Evolutionary conservation across 2,888 invertebrate species (phyloP), one percentile per base, ranked within the genome.

Genomic region (Alloscopus bannaensis): DNA sequence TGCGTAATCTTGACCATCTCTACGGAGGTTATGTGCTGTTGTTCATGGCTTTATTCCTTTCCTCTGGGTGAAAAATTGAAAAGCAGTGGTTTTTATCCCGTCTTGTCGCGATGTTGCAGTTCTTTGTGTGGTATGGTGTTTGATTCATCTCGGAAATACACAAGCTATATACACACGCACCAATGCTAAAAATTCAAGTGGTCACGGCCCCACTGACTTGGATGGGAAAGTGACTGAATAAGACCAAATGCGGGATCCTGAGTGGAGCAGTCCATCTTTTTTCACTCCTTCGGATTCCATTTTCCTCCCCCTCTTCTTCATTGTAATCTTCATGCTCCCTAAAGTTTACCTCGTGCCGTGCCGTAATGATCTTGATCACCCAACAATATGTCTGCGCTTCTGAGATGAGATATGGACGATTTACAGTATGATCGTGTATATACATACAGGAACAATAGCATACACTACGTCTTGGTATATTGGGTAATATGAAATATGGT

Each of bases 1-100:
- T 29, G 18, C 59, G 31, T 31, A 59, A 29, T 59, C 31, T 31
- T 59, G 59, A 59, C 59, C 29, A 59, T 59, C 59, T 59, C 31
- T 18, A 18, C 11, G 20, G 31, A 29, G 52, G 55, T 31, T 59
- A 22, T n/a, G n/a, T n/a, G n/a, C n/a, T n/a, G n/a, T n/a, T n/a
- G n/a, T 24, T 52, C 52, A 3, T 6, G 20, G 52, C 6, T 8
- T 2, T 52, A 52, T 52, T 20, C n/a, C 52, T 52, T 52, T n/a
- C 52, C 24, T 8, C 52, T 16, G 45, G n/a, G 8, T 4, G 45
- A 16, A 16, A 4, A 11, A 18, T 18, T 4, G 45, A 16, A 16
- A 4, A 11, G 45, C 45, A 4, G n/a, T 45, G 45, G 45, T n/a
- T n/a, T n/a, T n/a, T n/a, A n/a, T n/a, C n/a, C n/a, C n/a, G n/a